Conservation (phyloP, 53 echinoderm and acorn worm genomes). For the Crossaster papposus region DNA sequence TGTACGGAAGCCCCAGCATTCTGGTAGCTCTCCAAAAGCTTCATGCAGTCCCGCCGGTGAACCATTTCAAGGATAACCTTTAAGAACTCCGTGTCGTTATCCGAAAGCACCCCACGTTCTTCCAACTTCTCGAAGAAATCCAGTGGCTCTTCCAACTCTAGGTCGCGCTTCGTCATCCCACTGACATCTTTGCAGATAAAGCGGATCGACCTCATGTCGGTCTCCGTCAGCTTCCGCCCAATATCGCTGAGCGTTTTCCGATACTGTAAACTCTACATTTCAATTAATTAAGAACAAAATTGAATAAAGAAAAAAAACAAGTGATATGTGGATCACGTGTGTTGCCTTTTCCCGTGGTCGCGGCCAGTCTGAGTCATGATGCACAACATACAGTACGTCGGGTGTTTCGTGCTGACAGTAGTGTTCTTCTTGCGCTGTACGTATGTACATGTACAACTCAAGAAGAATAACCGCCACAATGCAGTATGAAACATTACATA, state of each 20-base stretch:
- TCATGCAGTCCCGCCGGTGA: slow-evolving; percentile 46
- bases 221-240: slow-evolving; percentile 5
- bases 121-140: slow-evolving; percentile 63
- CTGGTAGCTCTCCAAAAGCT: slow-evolving; percentile 29
- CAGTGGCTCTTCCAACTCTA: slow-evolving; percentile 56
- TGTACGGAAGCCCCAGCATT: background rate
- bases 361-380: too few species aligned
- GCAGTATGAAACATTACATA: too few species aligned
- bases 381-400: too few species aligned
- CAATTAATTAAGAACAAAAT: too few species aligned
- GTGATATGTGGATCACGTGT: background rate
- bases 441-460: too few species aligned
- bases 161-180: slow-evolving; percentile 63
- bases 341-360: too few species aligned
- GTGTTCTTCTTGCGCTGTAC: too few species aligned
- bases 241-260: slow-evolving; percentile 12
- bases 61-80: slow-evolving; percentile 19
- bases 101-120: slow-evolving; percentile 55
- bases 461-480: too few species aligned
- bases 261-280: slow-evolving; percentile 6
- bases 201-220: slow-evolving; percentile 13
- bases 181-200: slow-evolving; percentile 67
- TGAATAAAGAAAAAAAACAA: background rate
- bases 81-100: slow-evolving; percentile 49
- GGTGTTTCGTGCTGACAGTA: too few species aligned